These are phyloP conservation scores for Metridium senile DNA, from an alignment of 92 coral and sea anemone species.

Conservation along the genomic window DNA sequence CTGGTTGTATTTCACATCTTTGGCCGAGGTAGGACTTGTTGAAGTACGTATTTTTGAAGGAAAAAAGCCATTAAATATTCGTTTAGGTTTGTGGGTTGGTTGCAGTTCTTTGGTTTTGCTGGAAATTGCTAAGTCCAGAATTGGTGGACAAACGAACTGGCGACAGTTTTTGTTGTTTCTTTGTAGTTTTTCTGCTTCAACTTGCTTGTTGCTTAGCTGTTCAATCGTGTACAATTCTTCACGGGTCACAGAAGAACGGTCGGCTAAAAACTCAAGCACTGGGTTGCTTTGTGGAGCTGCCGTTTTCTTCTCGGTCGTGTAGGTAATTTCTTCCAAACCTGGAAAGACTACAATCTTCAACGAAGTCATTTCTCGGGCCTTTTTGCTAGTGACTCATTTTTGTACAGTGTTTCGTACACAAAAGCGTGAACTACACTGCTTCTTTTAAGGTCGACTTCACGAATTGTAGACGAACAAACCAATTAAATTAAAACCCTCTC, in stretches of 20 bases:
- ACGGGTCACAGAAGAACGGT: slow-evolving; percentile 12
- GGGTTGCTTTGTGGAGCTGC: background rate
- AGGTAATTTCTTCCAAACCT: slow-evolving; percentile 54
- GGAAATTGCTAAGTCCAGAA: slow-evolving; percentile 72
- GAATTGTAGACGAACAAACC: background rate
- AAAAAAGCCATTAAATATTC: slow-evolving; percentile 91
- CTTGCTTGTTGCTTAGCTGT: slow-evolving; percentile 30
- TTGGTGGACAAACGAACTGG: slow-evolving; percentile 78
- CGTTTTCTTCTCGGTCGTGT: slow-evolving; percentile 27
- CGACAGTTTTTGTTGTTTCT: slow-evolving; percentile 43
- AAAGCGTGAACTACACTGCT: background rate
- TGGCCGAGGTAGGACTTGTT: background rate
- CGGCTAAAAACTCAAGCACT: slow-evolving; percentile 17
- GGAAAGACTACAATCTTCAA: slow-evolving; percentile 72
- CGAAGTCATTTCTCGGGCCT: slow-evolving; percentile 20
- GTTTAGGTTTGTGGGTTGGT: slow-evolving; percentile 64
- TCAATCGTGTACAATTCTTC: slow-evolving; percentile 43
- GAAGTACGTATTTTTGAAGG: slow-evolving; percentile 78
- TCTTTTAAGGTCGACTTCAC: no score
- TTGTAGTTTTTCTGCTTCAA: slow-evolving; percentile 27
- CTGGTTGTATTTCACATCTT: slow-evolving; percentile 4
- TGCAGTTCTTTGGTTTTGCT: slow-evolving; percentile 50
- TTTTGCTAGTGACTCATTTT: no score
- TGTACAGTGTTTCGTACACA: background rate
- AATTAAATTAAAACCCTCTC: slow-evolving; percentile 4